Percentiles rank a stretch among this genome's conserved stretches.
Conservation (phyloP, 2,113 vertebrate species). For the Podilymbus podiceps region DNA sequence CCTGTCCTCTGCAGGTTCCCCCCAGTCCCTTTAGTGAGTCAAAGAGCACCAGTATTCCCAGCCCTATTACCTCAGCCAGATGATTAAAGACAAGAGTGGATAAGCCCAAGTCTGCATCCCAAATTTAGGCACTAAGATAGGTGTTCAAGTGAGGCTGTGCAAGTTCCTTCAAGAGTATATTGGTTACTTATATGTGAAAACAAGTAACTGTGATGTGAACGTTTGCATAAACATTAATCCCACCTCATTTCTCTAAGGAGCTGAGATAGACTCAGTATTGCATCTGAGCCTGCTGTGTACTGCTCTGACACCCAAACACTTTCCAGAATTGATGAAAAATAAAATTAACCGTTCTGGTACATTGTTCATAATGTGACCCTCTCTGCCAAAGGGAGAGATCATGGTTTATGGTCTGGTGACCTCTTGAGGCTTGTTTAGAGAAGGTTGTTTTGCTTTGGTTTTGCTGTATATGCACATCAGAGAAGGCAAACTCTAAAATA, state of each 20-base stretch:
- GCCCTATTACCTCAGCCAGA: background rate
- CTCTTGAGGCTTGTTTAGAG: background rate
- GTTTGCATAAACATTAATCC: background rate
- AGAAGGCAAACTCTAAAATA: background rate
- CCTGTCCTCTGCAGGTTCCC: background rate
- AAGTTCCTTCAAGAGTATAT: background rate
- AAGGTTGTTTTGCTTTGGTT: background rate
- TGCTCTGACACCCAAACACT: background rate
- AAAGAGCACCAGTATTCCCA: background rate
- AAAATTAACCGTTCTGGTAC: background rate
- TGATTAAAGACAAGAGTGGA: background rate
- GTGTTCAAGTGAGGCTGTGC: background rate
- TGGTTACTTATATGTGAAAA: background rate
- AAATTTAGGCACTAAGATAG: background rate
- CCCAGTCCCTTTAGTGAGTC: background rate
- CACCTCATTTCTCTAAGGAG: background rate
- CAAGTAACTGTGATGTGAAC: background rate
- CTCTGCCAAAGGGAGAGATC: background rate
- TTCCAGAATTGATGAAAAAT: background rate
- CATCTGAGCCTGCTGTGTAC: background rate
- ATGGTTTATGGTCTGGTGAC: background rate
- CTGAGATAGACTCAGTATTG: background rate
- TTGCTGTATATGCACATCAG: background rate
- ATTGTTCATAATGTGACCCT: background rate
- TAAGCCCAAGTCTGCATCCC: background rate